These are phyloP conservation scores for Chiloscyllium plagiosum DNA, from an alignment of 2,113 vertebrate genomes.

Conservation along the genomic window DNA sequence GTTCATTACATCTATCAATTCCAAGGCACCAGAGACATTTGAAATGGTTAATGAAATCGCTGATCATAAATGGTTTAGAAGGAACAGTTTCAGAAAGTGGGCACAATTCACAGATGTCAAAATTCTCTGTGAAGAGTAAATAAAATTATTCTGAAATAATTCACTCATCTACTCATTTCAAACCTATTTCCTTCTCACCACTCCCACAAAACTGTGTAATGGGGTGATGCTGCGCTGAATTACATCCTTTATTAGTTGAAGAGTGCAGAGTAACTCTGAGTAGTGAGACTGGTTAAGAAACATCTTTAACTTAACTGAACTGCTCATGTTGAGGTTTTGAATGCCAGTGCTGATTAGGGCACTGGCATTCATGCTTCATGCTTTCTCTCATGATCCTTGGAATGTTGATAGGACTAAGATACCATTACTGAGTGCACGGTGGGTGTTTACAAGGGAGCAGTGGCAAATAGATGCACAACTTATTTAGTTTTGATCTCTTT, in stretches of 20 bases:
- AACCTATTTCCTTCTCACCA: background rate
- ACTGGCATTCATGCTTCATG: background rate
- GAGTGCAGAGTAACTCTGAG: background rate
- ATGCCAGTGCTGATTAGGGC: background rate
- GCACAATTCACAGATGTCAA: background rate
- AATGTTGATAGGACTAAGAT: background rate
- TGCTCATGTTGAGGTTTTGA: background rate
- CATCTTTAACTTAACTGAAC: background rate
- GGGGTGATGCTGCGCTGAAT: background rate
- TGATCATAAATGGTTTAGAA: background rate
- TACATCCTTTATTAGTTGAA: background rate
- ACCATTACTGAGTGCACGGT: background rate
- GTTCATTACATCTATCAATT: background rate
- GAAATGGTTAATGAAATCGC: background rate
- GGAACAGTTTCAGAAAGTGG: background rate
- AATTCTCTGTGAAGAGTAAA: background rate
- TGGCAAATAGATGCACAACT: no score
- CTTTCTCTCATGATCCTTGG: background rate
- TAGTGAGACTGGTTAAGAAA: background rate
- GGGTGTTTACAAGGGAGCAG: no score
- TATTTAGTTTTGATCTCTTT: no score
- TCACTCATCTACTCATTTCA: background rate
- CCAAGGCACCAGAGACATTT: background rate
- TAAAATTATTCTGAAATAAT: background rate
- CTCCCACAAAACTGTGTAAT: background rate